Conservation (phyloP, 2,888 invertebrate genomes). For the Theodoxus fluviatilis region DNA sequence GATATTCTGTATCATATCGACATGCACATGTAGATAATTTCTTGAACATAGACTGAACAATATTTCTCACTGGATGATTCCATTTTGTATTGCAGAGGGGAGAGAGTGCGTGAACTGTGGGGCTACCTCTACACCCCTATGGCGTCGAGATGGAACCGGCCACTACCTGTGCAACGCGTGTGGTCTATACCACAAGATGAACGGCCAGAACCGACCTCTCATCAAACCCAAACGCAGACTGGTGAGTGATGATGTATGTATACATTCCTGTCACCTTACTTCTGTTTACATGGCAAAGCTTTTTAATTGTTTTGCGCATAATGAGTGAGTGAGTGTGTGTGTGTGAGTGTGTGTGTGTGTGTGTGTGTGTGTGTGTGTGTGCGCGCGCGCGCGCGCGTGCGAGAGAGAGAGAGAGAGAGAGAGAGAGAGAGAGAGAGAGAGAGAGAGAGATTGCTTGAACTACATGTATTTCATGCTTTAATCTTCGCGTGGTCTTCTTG, state of each 20-base stretch:
- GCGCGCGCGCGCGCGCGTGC: background rate
- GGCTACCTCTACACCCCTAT: slow-evolving; percentile 93
- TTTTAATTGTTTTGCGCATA: too few species aligned
- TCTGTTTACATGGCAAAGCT: too few species aligned
- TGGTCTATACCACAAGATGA: slow-evolving; percentile 99
- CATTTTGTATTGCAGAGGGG: slow-evolving; percentile 82
- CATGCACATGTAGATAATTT: too few species aligned
- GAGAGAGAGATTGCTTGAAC: background rate
- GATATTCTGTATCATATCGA: too few species aligned
- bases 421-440: background rate
- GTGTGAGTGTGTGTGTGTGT: background rate
- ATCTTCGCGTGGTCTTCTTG: too few species aligned
- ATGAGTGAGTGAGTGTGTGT: too few species aligned
- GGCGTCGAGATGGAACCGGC: slow-evolving; percentile 95
- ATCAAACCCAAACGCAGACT: slow-evolving; percentile 98
- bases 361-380: slow-evolving; percentile 1
- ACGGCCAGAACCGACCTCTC: slow-evolving; percentile 95
- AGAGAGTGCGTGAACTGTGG: slow-evolving; percentile 98
- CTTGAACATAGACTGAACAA: too few species aligned
- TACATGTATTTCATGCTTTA: too few species aligned
- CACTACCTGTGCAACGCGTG: slow-evolving; percentile 99
- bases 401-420: background rate
- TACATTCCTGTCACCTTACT: background rate
- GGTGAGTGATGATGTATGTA: slow-evolving; percentile 76
- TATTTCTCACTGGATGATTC: too few species aligned